phyloP scores from a whole-genome alignment of 2,888 invertebrate species.

The Metallyticus violacea region DNA sequence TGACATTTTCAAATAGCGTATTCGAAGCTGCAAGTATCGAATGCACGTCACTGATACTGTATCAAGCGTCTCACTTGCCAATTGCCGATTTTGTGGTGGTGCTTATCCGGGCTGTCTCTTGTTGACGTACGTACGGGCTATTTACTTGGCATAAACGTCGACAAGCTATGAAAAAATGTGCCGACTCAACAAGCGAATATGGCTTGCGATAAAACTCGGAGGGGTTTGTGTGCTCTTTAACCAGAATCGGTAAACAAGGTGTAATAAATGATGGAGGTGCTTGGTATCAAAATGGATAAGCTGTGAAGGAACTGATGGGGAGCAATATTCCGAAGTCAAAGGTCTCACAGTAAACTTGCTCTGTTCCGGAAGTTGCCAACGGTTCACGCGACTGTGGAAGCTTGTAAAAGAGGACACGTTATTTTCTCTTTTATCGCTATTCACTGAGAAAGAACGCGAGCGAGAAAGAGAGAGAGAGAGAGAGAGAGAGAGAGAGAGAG shows the following conservation, averaged over 20 bases:
- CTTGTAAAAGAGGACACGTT: too few relatives aligned
- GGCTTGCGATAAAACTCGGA: neutral
- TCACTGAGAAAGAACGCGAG: too few relatives aligned
- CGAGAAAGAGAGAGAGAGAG: too few relatives aligned
- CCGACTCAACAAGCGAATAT: neutral
- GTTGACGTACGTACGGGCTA: neutral
- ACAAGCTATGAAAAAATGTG: neutral
- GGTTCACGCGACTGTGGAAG: neutral
- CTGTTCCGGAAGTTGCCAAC: neutral
- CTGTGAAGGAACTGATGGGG: neutral
- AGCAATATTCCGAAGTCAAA: neutral
- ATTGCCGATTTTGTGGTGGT: neutral
- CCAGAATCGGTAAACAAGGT: neutral
- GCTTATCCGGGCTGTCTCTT: neutral
- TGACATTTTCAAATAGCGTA: too few relatives aligned
- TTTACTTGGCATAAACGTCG: neutral
- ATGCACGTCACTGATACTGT: neutral
- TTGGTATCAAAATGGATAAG: neutral
- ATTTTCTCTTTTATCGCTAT: too few relatives aligned
- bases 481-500: too few relatives aligned
- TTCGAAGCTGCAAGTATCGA: too few relatives aligned
- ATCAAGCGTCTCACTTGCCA: neutral
- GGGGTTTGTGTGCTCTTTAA: neutral
- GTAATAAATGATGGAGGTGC: neutral
- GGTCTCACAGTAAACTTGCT: neutral